These are phyloP conservation scores for Didymodactylos carnosus DNA, from an alignment of 2,888 invertebrate genomes.

Conservation along the genomic window DNA sequence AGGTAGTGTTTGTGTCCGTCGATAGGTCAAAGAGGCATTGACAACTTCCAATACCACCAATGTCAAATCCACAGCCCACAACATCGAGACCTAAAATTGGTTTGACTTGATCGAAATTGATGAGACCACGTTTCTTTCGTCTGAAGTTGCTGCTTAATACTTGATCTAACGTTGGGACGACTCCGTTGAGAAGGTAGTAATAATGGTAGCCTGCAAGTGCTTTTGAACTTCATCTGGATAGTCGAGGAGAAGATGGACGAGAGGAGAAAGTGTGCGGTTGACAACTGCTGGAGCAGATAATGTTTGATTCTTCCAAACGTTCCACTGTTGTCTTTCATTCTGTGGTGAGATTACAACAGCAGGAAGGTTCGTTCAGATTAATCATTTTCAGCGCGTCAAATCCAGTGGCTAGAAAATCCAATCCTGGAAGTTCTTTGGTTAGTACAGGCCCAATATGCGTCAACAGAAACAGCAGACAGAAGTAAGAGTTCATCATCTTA, in stretches of 20 bases:
- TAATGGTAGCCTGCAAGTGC: neutral
- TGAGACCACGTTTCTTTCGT: neutral
- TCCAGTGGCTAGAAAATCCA: neutral
- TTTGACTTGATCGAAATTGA: neutral
- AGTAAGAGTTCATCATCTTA: too few relatives aligned
- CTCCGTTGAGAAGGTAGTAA: neutral
- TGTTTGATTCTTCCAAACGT: neutral
- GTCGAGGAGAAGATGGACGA: neutral
- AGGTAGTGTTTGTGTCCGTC: neutral
- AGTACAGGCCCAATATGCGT: too few relatives aligned
- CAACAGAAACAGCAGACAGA: too few relatives aligned
- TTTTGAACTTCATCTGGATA: neutral
- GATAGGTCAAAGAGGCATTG: neutral
- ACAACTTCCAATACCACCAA: neutral
- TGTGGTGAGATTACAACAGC: neutral
- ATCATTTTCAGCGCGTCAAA: neutral
- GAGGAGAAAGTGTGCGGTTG: neutral
- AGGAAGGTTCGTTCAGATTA: neutral
- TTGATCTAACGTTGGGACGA: neutral
- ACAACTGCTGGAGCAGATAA: neutral
- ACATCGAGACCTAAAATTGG: neutral
- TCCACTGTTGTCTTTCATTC: neutral
- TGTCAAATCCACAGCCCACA: neutral
- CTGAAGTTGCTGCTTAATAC: neutral
- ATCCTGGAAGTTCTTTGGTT: neutral